Evolutionary conservation across 2,797 vertebrate species (phyloP).

Genomic region (Schizopygopsis malacanthus): DNA sequence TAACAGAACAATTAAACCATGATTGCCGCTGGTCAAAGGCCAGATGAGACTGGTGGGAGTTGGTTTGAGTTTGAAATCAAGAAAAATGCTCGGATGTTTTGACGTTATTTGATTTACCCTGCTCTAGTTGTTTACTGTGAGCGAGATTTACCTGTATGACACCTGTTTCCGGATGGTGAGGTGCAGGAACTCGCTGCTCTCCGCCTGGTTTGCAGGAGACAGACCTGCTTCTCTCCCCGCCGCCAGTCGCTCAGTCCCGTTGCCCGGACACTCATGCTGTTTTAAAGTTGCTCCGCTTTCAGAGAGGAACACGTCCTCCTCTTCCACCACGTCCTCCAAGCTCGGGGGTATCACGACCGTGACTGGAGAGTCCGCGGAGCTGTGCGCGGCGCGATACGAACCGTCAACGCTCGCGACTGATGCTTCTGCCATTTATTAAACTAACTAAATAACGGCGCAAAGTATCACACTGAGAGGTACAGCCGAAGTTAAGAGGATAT

Average conservation of each 20-base stretch:
- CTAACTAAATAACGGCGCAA: conserved; percentile 4
- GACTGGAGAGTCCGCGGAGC: conserved; percentile 39
- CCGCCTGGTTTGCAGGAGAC: conserved; percentile 41
- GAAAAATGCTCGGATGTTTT: neutral
- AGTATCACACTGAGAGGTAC: neutral
- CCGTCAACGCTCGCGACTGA: conserved; percentile 40
- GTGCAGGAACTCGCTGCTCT: conserved; percentile 74
- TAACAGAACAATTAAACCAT: neutral
- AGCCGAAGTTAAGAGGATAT: neutral
- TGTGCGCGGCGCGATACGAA: conserved; percentile 15
- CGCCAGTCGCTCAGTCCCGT: neutral
- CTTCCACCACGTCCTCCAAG: conserved; percentile 68
- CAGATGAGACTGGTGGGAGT: neutral
- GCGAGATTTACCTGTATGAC: conserved; percentile 81
- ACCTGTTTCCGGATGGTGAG: conserved; percentile 84
- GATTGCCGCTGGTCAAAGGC: neutral
- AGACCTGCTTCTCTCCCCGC: conserved; percentile 13
- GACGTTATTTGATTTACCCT: neutral
- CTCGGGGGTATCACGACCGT: conserved; percentile 37
- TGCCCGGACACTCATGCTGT: conserved; percentile 14
- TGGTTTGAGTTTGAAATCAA: neutral
- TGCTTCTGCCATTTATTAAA: conserved; percentile 62
- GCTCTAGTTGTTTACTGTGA: neutral
- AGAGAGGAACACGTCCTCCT: conserved; percentile 64
- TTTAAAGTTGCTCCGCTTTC: conserved; percentile 23